These are phyloP conservation scores for Drosophila nebulosa DNA, from an alignment of 1,140 invertebrate genomes.

Conservation along the genomic window DNA sequence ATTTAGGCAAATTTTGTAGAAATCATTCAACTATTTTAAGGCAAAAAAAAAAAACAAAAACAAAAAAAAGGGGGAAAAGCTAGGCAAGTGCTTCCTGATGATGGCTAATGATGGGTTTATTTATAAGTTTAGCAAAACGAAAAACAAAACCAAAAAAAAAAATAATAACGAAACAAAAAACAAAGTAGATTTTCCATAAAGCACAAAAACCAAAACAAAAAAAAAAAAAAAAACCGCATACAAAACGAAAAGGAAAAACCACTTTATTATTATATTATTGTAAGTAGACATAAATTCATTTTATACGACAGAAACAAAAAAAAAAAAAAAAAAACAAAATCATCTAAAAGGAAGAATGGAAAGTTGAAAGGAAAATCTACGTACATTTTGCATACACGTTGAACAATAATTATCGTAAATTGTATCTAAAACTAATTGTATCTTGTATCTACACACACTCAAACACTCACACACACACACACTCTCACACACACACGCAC, in stretches of 20 bases:
- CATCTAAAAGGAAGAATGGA: conserved; percentile 22
- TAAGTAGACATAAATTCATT: conserved; percentile 74
- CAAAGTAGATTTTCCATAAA: conserved; percentile 50
- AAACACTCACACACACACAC: not conserved
- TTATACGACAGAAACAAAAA: conserved; percentile 61
- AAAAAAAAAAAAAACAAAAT: conserved; percentile 21
- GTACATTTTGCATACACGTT: conserved; percentile 66
- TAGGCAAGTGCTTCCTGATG: conserved; percentile 56
- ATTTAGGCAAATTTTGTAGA: not conserved
- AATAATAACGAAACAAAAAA: conserved; percentile 14
- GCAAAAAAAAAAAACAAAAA: no score
- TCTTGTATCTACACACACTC: conserved; percentile 73
- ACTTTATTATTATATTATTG: conserved; percentile 54
- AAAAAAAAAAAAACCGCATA: conserved; percentile 14
- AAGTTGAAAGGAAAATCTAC: conserved; percentile 44
- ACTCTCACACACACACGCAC: conserved; percentile 14
- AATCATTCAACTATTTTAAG: conserved; percentile 11
- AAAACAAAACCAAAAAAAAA: conserved; percentile 21
- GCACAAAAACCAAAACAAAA: conserved; percentile 37
- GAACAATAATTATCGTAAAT: conserved; percentile 75
- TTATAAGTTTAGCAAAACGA: conserved; percentile 47
- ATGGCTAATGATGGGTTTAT: conserved; percentile 42
- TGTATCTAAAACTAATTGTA: conserved; percentile 72
- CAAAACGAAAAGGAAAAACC: conserved; percentile 14
- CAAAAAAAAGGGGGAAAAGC: conserved; percentile 8